phyloP scores from a whole-genome alignment of 2,888 invertebrate genomes.

The Geotrupes spiniger region DNA sequence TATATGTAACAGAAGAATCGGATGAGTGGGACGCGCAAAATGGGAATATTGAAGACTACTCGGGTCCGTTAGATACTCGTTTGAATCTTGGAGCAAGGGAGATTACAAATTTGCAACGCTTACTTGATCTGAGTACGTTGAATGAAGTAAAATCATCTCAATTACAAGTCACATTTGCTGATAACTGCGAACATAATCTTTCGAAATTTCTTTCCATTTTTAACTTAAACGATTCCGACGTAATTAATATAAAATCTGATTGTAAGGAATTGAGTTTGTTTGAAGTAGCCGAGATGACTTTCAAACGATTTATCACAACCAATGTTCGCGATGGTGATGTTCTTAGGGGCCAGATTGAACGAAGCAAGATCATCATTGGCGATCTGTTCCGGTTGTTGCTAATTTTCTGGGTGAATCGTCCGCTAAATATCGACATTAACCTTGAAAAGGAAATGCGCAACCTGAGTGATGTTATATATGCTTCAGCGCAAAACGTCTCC shows the following conservation, averaged over 20 bases:
- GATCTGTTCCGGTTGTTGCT: slow-evolving; percentile 71
- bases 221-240: slow-evolving; percentile 41
- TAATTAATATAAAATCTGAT: slow-evolving; percentile 48
- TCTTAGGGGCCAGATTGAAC: slow-evolving; percentile 33
- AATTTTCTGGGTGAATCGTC: slow-evolving; percentile 67
- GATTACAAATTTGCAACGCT: slow-evolving; percentile 61
- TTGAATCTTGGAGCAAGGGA: slow-evolving; percentile 55
- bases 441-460: slow-evolving; percentile 64
- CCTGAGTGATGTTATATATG: slow-evolving; percentile 62
- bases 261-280: slow-evolving; percentile 46
- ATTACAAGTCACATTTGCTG: slow-evolving; percentile 59
- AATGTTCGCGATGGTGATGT: slow-evolving; percentile 30
- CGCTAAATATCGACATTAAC: slow-evolving; percentile 49
- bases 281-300: slow-evolving; percentile 46
- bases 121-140: slow-evolving; percentile 58
- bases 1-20: slow-evolving; percentile 27
- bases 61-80: slow-evolving; percentile 26
- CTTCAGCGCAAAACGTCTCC: slow-evolving; percentile 63
- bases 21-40: slow-evolving; percentile 32
- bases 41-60: slow-evolving; percentile 30
- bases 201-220: slow-evolving; percentile 59
- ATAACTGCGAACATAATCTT: slow-evolving; percentile 52
- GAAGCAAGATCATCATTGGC: slow-evolving; percentile 57
- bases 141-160: slow-evolving; percentile 45
- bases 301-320: slow-evolving; percentile 38